Conservation (phyloP, 1,140 invertebrate species). For the Dolichoris vasculosae region DNA sequence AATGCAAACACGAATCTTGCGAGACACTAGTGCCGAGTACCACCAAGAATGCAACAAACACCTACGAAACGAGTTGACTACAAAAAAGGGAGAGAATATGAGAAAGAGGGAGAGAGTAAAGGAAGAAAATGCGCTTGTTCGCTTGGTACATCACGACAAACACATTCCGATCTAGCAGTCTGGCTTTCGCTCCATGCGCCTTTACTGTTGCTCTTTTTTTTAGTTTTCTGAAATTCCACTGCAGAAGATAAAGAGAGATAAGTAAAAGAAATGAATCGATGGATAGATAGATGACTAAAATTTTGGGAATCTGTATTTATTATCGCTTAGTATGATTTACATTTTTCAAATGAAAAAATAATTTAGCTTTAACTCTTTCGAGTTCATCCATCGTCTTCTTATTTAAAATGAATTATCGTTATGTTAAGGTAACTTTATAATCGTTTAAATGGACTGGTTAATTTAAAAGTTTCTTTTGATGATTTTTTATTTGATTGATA, state of each 20-base stretch:
- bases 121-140: slow-evolving; percentile 38
- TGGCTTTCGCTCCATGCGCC: slow-evolving; percentile 39
- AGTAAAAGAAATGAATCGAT: not conserved
- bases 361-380: not conserved
- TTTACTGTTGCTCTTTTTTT: slow-evolving; percentile 3
- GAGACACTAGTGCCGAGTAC: slow-evolving; percentile 51
- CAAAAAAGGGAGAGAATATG: not conserved
- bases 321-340: not conserved
- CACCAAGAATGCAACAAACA: slow-evolving; percentile 57
- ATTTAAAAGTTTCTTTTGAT: too few species aligned
- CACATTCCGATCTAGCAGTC: slow-evolving; percentile 60
- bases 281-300: slow-evolving; percentile 8
- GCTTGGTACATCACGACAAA: slow-evolving; percentile 55
- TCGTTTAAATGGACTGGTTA: too few species aligned
- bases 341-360: not conserved
- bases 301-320: not conserved
- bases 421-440: too few species aligned
- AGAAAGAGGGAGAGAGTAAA: not conserved
- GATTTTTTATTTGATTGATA: too few species aligned
- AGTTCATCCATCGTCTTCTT: not conserved
- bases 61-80: slow-evolving; percentile 51
- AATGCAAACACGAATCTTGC: not conserved
- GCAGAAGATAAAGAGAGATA: not conserved
- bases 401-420: not conserved
- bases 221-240: not conserved